Evolutionary conservation across 2,113 vertebrate species (phyloP).

Genomic region (Halcyon malimbica): DNA sequence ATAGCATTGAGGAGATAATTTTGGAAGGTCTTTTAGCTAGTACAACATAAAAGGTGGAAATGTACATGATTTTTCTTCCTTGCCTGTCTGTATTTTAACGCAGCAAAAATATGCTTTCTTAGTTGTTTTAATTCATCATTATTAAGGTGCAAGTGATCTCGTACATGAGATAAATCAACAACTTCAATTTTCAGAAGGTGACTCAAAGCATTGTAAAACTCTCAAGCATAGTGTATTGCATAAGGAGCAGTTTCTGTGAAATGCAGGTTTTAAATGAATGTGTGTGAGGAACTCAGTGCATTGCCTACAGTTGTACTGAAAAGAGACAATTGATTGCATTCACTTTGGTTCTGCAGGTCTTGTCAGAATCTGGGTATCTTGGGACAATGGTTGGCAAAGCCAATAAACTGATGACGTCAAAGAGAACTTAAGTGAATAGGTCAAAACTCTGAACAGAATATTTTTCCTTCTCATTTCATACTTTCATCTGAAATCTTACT

Average conservation of each 20-base stretch:
- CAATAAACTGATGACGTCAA: not conserved
- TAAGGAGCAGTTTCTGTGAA: not conserved
- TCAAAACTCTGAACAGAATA: not conserved
- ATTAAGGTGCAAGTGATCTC: too few relatives aligned
- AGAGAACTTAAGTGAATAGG: not conserved
- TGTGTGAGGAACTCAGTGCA: not conserved
- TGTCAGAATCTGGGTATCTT: not conserved
- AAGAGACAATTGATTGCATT: not conserved
- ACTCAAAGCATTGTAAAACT: too few relatives aligned
- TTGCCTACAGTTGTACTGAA: not conserved
- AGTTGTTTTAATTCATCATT: too few relatives aligned
- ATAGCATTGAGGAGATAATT: too few relatives aligned
- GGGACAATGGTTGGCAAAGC: not conserved
- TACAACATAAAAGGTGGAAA: too few relatives aligned
- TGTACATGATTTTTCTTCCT: too few relatives aligned
- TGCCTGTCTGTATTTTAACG: too few relatives aligned
- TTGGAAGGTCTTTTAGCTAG: too few relatives aligned
- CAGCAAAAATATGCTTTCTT: too few relatives aligned
- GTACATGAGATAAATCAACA: too few relatives aligned
- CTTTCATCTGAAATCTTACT: not conserved
- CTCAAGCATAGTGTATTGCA: too few relatives aligned
- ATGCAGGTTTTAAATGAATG: not conserved
- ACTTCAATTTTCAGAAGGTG: too few relatives aligned
- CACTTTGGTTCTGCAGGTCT: not conserved
- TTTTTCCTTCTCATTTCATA: not conserved